phyloP scores from a whole-genome alignment of 1,140 invertebrate genomes.

The Zaprionus camerounensis region DNA sequence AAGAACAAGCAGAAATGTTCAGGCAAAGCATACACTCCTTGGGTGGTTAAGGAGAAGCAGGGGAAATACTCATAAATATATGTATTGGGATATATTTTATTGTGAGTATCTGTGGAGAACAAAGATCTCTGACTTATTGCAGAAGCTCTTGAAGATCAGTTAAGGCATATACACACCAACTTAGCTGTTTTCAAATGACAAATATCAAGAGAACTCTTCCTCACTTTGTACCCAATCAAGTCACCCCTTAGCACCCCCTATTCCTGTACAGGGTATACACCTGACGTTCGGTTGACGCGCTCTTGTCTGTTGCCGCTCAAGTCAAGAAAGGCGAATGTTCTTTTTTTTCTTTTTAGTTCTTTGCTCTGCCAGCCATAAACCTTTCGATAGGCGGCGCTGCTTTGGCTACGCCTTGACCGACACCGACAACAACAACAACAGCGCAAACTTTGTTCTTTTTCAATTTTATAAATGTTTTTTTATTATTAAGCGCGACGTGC shows the following conservation, averaged over 20 bases:
- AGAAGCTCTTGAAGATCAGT: neutral
- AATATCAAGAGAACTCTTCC: neutral
- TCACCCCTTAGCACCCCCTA: conserved; percentile 14
- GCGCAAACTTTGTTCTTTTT: conserved; percentile 35
- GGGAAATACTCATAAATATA: neutral
- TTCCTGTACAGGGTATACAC: neutral
- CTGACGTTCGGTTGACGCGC: conserved; percentile 40
- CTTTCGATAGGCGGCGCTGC: conserved; percentile 53
- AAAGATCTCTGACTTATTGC: too few relatives aligned
- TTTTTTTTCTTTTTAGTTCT: neutral
- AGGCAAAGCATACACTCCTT: neutral
- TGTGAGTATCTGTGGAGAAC: too few relatives aligned
- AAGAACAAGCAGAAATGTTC: neutral
- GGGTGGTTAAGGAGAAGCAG: too few relatives aligned
- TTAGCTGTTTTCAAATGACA: too few relatives aligned
- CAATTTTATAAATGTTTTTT: conserved; percentile 60
- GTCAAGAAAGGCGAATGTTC: conserved; percentile 40
- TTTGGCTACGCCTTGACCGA: conserved; percentile 55
- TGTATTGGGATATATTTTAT: too few relatives aligned
- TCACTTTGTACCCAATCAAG: neutral
- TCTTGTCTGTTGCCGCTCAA: conserved; percentile 40
- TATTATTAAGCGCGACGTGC: conserved; percentile 73
- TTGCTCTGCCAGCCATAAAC: conserved; percentile 23
- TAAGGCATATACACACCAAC: too few relatives aligned
- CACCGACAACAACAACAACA: conserved; percentile 25